A percentile compares a stretch with the other conserved stretches of the same genome.
phyloP scores from a whole-genome alignment of 1,140 invertebrate genomes.

The Dufourea novaeangliae region DNA sequence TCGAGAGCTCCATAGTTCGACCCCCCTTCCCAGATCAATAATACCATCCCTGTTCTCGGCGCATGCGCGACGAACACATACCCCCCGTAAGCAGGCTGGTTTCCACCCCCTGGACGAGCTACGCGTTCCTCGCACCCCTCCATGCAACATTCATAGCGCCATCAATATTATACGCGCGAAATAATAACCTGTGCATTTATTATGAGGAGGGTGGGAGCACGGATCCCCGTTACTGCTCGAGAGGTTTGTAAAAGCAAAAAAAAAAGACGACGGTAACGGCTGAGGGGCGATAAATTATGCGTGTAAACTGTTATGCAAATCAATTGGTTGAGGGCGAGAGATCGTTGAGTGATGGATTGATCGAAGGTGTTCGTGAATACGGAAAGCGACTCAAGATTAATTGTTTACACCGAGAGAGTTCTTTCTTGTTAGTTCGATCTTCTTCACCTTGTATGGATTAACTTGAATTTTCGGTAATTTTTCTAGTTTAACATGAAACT shows the following conservation, averaged over 20 bases:
- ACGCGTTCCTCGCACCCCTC: constrained; percentile 66
- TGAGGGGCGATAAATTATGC: constrained; percentile 74
- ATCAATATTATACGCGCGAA: constrained; percentile 81
- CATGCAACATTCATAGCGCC: constrained; percentile 80
- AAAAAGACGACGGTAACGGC: constrained; percentile 39
- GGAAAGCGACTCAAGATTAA: constrained; percentile 11
- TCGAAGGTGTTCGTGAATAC: background rate
- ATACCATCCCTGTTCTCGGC: constrained; percentile 74
- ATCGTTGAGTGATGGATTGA: constrained; percentile 43
- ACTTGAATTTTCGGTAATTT: too few species aligned
- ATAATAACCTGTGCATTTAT: constrained; percentile 81
- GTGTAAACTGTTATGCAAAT: constrained; percentile 79
- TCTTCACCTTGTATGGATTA: background rate
- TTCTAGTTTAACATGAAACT: too few species aligned
- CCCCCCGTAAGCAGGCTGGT: constrained; percentile 56
- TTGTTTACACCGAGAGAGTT: background rate
- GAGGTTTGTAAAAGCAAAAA: constrained; percentile 24
- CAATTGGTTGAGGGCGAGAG: constrained; percentile 67
- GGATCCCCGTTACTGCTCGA: background rate
- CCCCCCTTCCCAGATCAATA: constrained; percentile 79
- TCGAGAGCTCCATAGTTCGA: constrained; percentile 72
- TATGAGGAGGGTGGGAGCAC: constrained; percentile 59
- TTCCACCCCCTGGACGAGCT: constrained; percentile 68
- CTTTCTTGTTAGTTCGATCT: background rate
- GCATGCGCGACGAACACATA: constrained; percentile 71